A percentile compares a stretch with the other conserved stretches of the same genome.
Evolutionary conservation across 2,113 vertebrate species (phyloP).

Genomic region (Chinchilla lanigera): DNA sequence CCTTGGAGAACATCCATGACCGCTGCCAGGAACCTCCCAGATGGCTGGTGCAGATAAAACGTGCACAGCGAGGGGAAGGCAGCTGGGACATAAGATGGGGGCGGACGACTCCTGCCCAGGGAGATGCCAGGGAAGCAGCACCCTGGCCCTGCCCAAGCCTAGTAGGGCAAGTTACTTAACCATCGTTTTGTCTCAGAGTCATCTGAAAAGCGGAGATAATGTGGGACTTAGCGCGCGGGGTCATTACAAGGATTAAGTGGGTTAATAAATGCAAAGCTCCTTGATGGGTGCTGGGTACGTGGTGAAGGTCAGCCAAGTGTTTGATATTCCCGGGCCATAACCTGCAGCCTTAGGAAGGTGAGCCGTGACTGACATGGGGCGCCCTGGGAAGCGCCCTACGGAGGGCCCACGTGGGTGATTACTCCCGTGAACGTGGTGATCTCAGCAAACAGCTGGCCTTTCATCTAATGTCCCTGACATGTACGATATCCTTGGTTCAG

Average conservation of each 20-base stretch:
- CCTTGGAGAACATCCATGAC: not conserved
- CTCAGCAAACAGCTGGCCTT: not conserved
- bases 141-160: not conserved
- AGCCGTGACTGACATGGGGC: fast-evolving
- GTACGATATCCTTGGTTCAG: not conserved
- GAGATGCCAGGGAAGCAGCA: not conserved
- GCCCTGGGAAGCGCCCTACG: not conserved
- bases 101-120: not conserved
- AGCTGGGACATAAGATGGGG: not conserved
- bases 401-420: not conserved
- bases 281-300: not conserved
- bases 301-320: not conserved
- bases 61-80: not conserved
- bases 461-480: not conserved
- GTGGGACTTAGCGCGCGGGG: not conserved
- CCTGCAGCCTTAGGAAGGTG: not conserved
- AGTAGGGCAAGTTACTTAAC: not conserved
- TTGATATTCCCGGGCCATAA: fast-evolving
- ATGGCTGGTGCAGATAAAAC: not conserved
- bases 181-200: not conserved
- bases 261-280: not conserved
- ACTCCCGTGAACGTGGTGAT: not conserved
- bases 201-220: not conserved
- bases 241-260: not conserved
- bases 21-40: not conserved